Conservation (phyloP, 2,888 invertebrate genomes). For the Plagodis dolabraria region DNA sequence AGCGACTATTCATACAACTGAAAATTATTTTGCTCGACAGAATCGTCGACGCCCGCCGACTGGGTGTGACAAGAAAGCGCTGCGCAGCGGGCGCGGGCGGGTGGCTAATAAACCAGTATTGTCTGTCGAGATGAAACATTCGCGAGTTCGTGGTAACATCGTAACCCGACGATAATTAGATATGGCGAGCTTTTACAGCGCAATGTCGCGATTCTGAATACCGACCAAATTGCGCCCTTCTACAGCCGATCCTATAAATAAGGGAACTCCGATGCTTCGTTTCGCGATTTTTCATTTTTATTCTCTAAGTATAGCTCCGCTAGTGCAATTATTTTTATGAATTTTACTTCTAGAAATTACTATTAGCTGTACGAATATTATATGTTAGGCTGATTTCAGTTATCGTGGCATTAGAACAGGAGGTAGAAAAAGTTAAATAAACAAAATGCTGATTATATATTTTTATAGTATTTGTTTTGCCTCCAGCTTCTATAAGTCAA, state of each 20-base stretch:
- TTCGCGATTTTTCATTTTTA: slow-evolving; percentile 50
- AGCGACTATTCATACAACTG: slow-evolving; percentile 28
- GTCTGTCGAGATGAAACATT: slow-evolving; percentile 52
- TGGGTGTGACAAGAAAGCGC: not conserved
- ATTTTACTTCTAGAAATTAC: no score
- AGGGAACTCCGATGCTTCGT: slow-evolving; percentile 64
- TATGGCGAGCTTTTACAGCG: slow-evolving; percentile 82
- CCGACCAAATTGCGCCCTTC: slow-evolving; percentile 81
- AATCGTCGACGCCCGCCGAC: slow-evolving; percentile 16
- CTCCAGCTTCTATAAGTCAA: no score
- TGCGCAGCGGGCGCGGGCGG: not conserved
- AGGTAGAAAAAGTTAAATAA: no score
- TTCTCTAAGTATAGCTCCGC: slow-evolving; percentile 14
- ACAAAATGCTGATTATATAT: no score
- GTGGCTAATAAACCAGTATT: slow-evolving; percentile 49
- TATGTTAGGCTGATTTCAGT: no score
- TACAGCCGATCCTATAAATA: slow-evolving; percentile 79
- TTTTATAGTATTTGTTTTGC: no score
- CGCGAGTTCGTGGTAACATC: slow-evolving; percentile 45
- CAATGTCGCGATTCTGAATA: slow-evolving; percentile 78
- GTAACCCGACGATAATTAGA: slow-evolving; percentile 81
- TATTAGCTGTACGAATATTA: no score
- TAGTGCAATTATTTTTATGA: slow-evolving; percentile 2
- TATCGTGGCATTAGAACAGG: no score
- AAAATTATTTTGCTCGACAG: slow-evolving; percentile 27